Conservation (phyloP, 2,888 invertebrate species). For the Piscicola geometra region DNA sequence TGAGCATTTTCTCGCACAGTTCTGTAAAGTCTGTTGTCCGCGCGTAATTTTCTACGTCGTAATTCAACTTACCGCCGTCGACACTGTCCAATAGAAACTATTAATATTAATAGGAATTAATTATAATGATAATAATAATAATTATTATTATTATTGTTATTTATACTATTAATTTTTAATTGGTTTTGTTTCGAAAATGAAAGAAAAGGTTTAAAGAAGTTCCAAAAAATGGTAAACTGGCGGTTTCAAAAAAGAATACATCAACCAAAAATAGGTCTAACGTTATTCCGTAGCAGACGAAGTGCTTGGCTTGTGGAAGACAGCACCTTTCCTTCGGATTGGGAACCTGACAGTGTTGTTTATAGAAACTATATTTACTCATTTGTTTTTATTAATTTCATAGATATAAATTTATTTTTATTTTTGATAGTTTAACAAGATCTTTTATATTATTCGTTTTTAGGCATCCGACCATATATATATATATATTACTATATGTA, state of each 20-base stretch:
- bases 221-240: not conserved
- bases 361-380: no score
- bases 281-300: slow-evolving; percentile 37
- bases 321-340: slow-evolving; percentile 35
- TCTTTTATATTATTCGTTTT: no score
- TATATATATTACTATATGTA: no score
- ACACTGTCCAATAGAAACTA: slow-evolving; percentile 9
- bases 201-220: not conserved
- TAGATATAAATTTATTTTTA: no score
- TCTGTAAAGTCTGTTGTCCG: slow-evolving; percentile 35
- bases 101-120: not conserved
- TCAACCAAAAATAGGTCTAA: not conserved
- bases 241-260: not conserved
- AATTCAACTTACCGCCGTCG: slow-evolving; percentile 33
- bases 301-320: slow-evolving; percentile 36
- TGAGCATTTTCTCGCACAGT: slow-evolving; percentile 32
- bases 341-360: no score
- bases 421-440: no score
- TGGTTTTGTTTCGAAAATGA: no score
- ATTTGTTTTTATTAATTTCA: no score
- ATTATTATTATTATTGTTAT: no score
- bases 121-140: no score
- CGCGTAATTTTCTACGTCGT: slow-evolving; percentile 30
- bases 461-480: no score
- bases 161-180: no score